phyloP scores from a whole-genome alignment of 2,797 vertebrate genomes.

The Poecilia picta region DNA sequence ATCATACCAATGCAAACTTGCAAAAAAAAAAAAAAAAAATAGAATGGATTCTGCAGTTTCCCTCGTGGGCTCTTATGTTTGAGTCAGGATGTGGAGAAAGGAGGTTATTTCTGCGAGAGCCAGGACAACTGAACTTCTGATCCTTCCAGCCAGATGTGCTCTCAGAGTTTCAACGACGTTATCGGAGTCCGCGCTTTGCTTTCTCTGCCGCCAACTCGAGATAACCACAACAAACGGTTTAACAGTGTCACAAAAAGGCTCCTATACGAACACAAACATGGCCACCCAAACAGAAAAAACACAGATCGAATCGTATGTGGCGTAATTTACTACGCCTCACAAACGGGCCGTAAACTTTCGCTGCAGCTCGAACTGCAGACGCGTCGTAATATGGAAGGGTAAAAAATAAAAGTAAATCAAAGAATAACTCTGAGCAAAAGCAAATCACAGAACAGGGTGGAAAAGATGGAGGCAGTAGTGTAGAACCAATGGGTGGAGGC shows the following conservation, averaged over 20 bases:
- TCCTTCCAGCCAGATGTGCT: slow-evolving; percentile 55
- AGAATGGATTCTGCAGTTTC: slow-evolving; percentile 52
- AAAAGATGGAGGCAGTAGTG: slow-evolving; percentile 28
- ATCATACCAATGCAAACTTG: slow-evolving; percentile 50
- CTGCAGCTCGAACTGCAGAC: slow-evolving; percentile 14
- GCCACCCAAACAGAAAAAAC: slow-evolving; percentile 55
- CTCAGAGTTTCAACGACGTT: slow-evolving; percentile 15
- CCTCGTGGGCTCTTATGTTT: slow-evolving; percentile 57
- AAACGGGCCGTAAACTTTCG: slow-evolving; percentile 28
- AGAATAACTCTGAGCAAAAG: slow-evolving; percentile 39
- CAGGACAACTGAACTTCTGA: slow-evolving; percentile 62
- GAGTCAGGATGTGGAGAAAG: slow-evolving; percentile 67
- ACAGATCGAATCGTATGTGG: slow-evolving; percentile 26
- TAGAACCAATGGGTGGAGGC: slow-evolving; percentile 21
- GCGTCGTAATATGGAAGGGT: slow-evolving; percentile 12
- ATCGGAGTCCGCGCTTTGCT: slow-evolving; percentile 19
- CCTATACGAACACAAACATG: slow-evolving; percentile 33
- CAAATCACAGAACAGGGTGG: slow-evolving; percentile 22
- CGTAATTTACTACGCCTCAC: slow-evolving; percentile 35
- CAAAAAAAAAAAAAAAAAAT: slow-evolving; percentile 47
- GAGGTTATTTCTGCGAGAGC: slow-evolving; percentile 47
- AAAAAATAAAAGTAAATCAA: slow-evolving; percentile 54
- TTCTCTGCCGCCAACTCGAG: slow-evolving; percentile 29
- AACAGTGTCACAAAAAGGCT: slow-evolving; percentile 36
- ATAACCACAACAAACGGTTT: slow-evolving; percentile 44